Percentiles rank a stretch among this genome's conserved stretches.
phyloP scores from a whole-genome alignment of 2,888 invertebrate genomes.

The Sthenelais limicola region DNA sequence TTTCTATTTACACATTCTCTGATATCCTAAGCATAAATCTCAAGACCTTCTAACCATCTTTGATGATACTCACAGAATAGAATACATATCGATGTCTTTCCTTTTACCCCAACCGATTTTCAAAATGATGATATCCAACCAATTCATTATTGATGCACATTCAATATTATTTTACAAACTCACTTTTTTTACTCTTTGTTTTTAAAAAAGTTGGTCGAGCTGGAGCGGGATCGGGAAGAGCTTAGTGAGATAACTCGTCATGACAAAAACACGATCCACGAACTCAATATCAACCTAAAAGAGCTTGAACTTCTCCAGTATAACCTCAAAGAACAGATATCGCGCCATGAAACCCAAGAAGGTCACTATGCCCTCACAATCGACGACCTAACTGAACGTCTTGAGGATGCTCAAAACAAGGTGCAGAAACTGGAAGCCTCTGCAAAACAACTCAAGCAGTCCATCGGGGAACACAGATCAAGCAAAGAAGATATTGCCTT shows the following conservation, averaged over 20 bases:
- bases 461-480: slow-evolving; percentile 27
- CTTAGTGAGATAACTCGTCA: slow-evolving; percentile 66
- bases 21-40: too few species aligned
- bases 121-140: too few species aligned
- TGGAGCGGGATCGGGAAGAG: slow-evolving; percentile 66
- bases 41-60: too few species aligned
- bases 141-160: too few species aligned
- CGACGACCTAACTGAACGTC: slow-evolving; percentile 59
- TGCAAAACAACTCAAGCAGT: slow-evolving; percentile 58
- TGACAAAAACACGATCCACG: slow-evolving; percentile 68
- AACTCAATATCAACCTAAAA: slow-evolving; percentile 63
- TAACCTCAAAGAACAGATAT: slow-evolving; percentile 60
- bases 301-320: slow-evolving; percentile 63
- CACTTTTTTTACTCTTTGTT: too few species aligned
- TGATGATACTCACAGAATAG: too few species aligned
- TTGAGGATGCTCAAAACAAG: slow-evolving; percentile 54
- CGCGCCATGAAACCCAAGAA: slow-evolving; percentile 24
- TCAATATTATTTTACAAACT: too few species aligned
- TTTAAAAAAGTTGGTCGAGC: slow-evolving; percentile 66
- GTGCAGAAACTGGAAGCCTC: slow-evolving; percentile 48
- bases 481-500: slow-evolving; percentile 20
- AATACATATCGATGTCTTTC: too few species aligned
- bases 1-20: too few species aligned
- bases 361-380: slow-evolving; percentile 57
- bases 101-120: too few species aligned